Base-by-base conservation (phyloP, 2,113 vertebrate species). In the Taurulus bubalis region DNA sequence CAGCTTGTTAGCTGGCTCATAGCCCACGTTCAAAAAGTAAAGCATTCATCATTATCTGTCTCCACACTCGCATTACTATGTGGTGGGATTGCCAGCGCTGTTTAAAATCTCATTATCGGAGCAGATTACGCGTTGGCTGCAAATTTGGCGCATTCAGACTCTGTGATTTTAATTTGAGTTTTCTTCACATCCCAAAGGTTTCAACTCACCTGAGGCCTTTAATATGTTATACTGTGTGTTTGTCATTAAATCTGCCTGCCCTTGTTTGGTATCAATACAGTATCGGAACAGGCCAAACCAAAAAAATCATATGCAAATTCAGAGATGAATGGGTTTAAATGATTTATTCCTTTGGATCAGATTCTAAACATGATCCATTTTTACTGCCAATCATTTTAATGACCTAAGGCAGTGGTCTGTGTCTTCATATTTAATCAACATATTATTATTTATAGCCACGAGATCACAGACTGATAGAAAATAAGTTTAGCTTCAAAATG, bases 21-120 rank as follows among this genome's bases (percentile, higher is more conserved):
- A 65, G 69, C 62, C 75, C 30, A 24, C 42, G 6, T 85, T 85
- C 58, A 72, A 55, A 67, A 75, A 77, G 47, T 77, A 49, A 70
- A 85, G 67, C 60, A 55, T 80, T 65, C 69, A 62, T 82, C 67
- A 65, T 85, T 76, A 84, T 84, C 76, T 22, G 83, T 80, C 86
- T 85, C 53, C 49, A 34, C 56, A 49, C 70, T 64, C 74, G 66
- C 55, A 67, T 87, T 82, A 77, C 45, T 53, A 10, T 85, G 49
- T 36, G 59, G 58, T 79, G 63, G 49, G 64, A 71, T 62, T 56
- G 20, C 72, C 74, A 78, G 62, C 6, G 1, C 56, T 62, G 64
- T 64, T 75, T 81, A 38, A 75, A 85, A 88, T 85, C 63, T 89
- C 80, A 85, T 82, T 58, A 82, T 85, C 67, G 34, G 49, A 71